A percentile compares a stretch with the other conserved stretches of the same genome.
Conservation (phyloP, 1,140 invertebrate genomes). For the Phthorimaea operculella region DNA sequence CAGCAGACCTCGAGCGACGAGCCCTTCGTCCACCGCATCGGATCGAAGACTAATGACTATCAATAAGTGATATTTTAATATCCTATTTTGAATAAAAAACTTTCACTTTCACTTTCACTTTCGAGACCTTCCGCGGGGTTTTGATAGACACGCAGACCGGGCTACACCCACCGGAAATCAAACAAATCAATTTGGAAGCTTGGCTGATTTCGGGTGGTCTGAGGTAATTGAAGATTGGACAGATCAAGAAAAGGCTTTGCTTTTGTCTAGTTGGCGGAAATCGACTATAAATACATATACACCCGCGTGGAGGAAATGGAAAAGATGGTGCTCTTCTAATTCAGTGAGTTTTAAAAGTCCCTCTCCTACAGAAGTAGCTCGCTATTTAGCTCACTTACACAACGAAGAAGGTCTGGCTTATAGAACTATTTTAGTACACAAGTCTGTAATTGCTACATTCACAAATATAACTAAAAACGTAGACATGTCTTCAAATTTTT, state of each 20-base stretch:
- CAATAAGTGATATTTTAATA: too few species aligned
- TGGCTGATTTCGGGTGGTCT: slow-evolving; percentile 4
- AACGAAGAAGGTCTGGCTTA: not conserved
- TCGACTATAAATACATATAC: not conserved
- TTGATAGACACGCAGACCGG: not conserved
- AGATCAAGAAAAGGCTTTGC: not conserved
- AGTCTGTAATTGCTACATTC: slow-evolving; percentile 5
- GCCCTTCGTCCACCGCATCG: slow-evolving; percentile 2
- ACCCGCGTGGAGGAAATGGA: slow-evolving; percentile 2
- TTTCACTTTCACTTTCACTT: too few species aligned
- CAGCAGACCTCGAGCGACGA: slow-evolving; percentile 6
- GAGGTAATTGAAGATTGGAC: not conserved
- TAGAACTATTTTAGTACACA: slow-evolving; percentile 6
- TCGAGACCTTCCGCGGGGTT: not conserved
- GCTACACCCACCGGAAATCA: not conserved
- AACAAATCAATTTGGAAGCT: slow-evolving; percentile 3
- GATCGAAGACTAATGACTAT: too few species aligned
- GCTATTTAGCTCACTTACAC: not conserved
- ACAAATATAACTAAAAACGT: not conserved
- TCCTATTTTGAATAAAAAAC: too few species aligned
- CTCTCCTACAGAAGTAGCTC: not conserved
- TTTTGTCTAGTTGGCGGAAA: not conserved
- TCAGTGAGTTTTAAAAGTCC: not conserved
- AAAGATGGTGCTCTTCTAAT: not conserved
- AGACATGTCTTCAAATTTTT: not conserved